These are phyloP conservation scores for Cygnus olor DNA, from an alignment of 2,797 vertebrate species.

Conservation along the genomic window DNA sequence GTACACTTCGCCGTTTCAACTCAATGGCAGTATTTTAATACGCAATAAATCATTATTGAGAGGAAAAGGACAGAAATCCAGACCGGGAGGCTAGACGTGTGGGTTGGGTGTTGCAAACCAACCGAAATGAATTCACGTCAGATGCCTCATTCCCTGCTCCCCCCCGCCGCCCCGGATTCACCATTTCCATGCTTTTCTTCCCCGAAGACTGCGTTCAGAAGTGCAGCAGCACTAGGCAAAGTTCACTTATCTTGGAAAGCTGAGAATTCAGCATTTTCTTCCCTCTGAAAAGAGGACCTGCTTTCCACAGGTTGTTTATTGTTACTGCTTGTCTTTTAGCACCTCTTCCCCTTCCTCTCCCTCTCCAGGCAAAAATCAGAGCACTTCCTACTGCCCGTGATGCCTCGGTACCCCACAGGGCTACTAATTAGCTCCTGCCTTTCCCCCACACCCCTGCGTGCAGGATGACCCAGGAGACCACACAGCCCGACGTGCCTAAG, in stretches of 20 bases:
- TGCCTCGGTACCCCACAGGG: rapidly evolving
- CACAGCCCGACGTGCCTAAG: rapidly evolving
- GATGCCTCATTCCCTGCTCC: background rate
- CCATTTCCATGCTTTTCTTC: background rate
- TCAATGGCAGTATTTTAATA: background rate
- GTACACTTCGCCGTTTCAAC: background rate
- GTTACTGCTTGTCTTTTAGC: background rate
- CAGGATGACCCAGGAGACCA: background rate
- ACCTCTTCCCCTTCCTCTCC: background rate
- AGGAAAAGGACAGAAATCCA: background rate
- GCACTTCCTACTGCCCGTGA: background rate
- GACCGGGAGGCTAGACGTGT: background rate
- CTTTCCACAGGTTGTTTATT: background rate
- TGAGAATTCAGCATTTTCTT: background rate
- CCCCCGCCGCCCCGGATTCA: background rate
- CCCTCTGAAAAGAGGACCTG: background rate
- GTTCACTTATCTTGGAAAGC: background rate
- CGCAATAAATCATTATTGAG: background rate
- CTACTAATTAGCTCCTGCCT: background rate
- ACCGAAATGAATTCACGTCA: background rate
- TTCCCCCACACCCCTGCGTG: background rate
- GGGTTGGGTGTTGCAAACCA: background rate
- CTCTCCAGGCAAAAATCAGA: background rate
- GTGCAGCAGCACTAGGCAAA: background rate
- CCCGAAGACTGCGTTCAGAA: background rate